Conservation (phyloP, 2,888 invertebrate genomes). For the Artemia sinica region DNA sequence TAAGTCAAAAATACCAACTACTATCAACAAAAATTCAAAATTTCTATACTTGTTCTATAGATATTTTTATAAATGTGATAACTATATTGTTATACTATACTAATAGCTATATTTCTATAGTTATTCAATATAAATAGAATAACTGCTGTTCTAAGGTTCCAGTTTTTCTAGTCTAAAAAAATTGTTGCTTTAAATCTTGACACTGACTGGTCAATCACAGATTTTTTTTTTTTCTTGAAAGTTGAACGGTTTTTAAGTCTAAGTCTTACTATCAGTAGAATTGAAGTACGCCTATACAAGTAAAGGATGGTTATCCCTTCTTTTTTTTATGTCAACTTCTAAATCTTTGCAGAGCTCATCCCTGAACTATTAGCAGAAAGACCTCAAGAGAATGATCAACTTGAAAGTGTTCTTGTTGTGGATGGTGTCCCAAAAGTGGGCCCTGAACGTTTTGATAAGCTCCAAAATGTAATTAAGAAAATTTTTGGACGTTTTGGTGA, state of each 20-base stretch:
- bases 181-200: no score
- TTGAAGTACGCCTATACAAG: background rate
- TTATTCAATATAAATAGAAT: no score
- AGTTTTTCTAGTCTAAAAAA: no score
- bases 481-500: constrained; percentile 71
- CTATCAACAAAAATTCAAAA: no score
- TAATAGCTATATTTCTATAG: no score
- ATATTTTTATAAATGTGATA: no score
- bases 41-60: no score
- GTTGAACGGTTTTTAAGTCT: background rate
- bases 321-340: constrained; percentile 15
- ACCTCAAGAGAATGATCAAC: constrained; percentile 87
- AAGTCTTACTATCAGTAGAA: no score
- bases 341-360: constrained; percentile 54
- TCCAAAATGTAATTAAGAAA: constrained; percentile 77
- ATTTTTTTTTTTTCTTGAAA: background rate
- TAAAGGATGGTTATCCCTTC: constrained; percentile 16
- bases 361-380: constrained; percentile 72
- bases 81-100: no score
- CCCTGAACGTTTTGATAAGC: constrained; percentile 71
- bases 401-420: constrained; percentile 85
- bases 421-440: constrained; percentile 92
- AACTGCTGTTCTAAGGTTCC: no score
- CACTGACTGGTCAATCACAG: no score
- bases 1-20: no score